These are phyloP conservation scores for roundworm (Caenorhabditis elegans) DNA, from an alignment of 1,140 invertebrate genomes.

Conservation along the genomic window WBcel235 BX284605.5:13079501-13080000, in stretches of 20 bases:
- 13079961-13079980: neutral
- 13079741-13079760: no score
- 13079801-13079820: slow-evolving; percentile 16
- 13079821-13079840: slow-evolving; percentile 29
- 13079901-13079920: neutral
- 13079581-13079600: neutral
- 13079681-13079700: neutral
- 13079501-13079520: no score
- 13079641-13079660: neutral
- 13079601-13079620: neutral
- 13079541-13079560: no score
- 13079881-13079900: neutral
- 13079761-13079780: slow-evolving; percentile 3
- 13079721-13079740: no score
- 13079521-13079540: no score
- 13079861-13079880: neutral
- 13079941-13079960: neutral
- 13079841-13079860: slow-evolving; percentile 22
- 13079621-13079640: neutral
- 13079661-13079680: neutral
- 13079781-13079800: slow-evolving; percentile 25
- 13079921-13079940: neutral
- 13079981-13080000: no score
- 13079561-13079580: neutral
- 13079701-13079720: neutral